Base-by-base conservation (phyloP, 2,888 invertebrate species). In the Nemotelus pantherinus region DNA sequence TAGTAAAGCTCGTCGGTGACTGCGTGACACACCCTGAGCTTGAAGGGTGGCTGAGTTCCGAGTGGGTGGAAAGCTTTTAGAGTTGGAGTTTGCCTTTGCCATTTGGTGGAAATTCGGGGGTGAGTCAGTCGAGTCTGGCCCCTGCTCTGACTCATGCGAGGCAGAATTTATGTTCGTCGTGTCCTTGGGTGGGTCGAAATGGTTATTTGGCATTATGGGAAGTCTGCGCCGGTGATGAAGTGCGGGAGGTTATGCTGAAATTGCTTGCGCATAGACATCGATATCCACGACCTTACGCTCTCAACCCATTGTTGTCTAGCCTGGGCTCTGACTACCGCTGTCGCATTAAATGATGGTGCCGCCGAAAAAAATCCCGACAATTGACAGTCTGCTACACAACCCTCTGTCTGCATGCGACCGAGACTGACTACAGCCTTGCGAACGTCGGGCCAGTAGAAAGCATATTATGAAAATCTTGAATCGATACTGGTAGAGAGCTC, bases 291-390 rank as follows among this genome's bases (percentile, higher is more conserved):
- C 74, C 74, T 74, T 74, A 41, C 74, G 41, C 63, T 60, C 74
- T 74, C 74, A 74, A 74, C 74, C 74, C 74, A 45, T 74, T 47
- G 63, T 60, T 74, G 74, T 74, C 74, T 74, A 63, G 74, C 53
- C 63, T 39, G 53, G n/a, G n/a, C 45, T 25, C 25, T 25, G 25
- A 25, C n/a, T 44, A n/a, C 10, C 10, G 47, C 5, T 58, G 65
- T 53, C 70, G 70, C 70, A 70, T 70, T 70, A 70, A 25, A 25
- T 25, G 70, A 50, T 53, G 68, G 53, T 53, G 68, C 39, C 68
- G 53, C n/a, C 68, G 4, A 10, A 65, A 65, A 65, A 65, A 65
- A 65, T 65, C 65, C 5, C 45, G 65, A 65, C 65, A 44, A 65
- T 45, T n/a, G 65, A 65, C 65, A 47, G 65, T 10, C n/a, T 65